A percentile compares a stretch with the other conserved stretches of the same genome.
phyloP scores from a whole-genome alignment of 2,888 invertebrate species.

The Scaptomyza caliginosa region DNA sequence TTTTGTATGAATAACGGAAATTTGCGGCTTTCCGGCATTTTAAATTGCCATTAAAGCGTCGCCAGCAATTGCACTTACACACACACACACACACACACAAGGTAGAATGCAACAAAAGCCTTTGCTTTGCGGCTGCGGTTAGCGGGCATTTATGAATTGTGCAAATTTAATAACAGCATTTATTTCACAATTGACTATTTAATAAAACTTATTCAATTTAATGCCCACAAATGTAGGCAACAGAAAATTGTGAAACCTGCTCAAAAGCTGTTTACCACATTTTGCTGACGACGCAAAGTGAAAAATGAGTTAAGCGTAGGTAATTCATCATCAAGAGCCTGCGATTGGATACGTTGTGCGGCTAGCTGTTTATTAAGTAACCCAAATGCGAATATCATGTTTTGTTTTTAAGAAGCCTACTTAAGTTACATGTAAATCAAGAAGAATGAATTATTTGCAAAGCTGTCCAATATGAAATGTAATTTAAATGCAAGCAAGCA shows the following conservation, averaged over 20 bases:
- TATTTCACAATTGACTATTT: constrained; percentile 2
- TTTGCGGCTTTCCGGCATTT: constrained; percentile 76
- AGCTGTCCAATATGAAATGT: constrained; percentile 48
- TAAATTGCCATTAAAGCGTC: constrained; percentile 72
- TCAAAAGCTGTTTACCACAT: not conserved
- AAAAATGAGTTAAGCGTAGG: constrained; percentile 43
- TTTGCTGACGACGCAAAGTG: constrained; percentile 18
- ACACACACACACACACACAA: constrained; percentile 11
- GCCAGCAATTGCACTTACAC: constrained; percentile 42
- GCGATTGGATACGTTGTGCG: constrained; percentile 6
- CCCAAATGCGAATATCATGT: constrained; percentile 10
- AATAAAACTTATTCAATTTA: not conserved
- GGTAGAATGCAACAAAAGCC: constrained; percentile 33
- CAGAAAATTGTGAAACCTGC: not conserved
- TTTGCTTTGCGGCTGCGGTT: constrained; percentile 48
- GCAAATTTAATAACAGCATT: constrained; percentile 30
- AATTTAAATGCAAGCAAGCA: constrained; percentile 41
- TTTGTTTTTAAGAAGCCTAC: constrained; percentile 4
- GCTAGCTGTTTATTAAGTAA: constrained; percentile 28
- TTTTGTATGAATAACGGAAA: constrained; percentile 77
- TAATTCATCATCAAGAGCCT: constrained; percentile 44
- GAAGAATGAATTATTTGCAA: constrained; percentile 32
- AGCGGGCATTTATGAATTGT: constrained; percentile 41
- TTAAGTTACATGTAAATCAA: constrained; percentile 16
- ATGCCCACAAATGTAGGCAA: constrained; percentile 10